Base-by-base conservation (phyloP, 2,113 vertebrate genomes). In the Glaucomys volans region DNA sequence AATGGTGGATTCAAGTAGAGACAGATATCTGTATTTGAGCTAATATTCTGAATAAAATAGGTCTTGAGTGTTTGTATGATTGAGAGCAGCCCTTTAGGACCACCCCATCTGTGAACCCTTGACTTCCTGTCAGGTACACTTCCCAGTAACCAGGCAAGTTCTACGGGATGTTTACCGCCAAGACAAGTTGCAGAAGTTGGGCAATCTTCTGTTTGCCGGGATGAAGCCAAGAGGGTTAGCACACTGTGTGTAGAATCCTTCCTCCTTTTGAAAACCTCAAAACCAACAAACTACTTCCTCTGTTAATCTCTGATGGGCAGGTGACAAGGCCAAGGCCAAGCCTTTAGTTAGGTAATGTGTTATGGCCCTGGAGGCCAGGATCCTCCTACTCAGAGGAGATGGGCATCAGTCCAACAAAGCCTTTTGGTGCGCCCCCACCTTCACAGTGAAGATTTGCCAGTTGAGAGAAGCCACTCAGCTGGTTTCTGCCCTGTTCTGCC, bases 221-320 rank as follows among this genome's bases (percentile, higher is more conserved):
- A 9, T n/a, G 64, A 30, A 26, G 35, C 47, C 40, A 67, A 91
- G 57, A 81, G 72, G 57, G 82, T 95, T 67, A 92, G 91, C 87
- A 76, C 42, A 17, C 47, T 87, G 93, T 59, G 85, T 82, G 62
- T 94, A 71, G 91, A 97, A 35, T 83, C 47, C 57, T 95, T 97
- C 89, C 89, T 97, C 75, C 74, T 87, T 86, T 94, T 83, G 92
- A 75, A 97, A 97, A 94, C 97, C 86, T 96, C 94, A 97, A 94
- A 96, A 90, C 95, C 79, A 96, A 77, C 76, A 93, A 52, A 94
- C 26, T 28, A 81, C 90, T 98, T 97, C 95, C 96, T 95, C 47
- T 87, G 26, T 84, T 93, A 74, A 92, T 77, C 79, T 87, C 54
- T 12, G 52, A 17, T 47, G 64, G 81, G 71, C 10, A 40, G 93